These are phyloP conservation scores for Polypterus bichir DNA, from an alignment of 2,113 vertebrate genomes.

Conservation along the genomic window DNA sequence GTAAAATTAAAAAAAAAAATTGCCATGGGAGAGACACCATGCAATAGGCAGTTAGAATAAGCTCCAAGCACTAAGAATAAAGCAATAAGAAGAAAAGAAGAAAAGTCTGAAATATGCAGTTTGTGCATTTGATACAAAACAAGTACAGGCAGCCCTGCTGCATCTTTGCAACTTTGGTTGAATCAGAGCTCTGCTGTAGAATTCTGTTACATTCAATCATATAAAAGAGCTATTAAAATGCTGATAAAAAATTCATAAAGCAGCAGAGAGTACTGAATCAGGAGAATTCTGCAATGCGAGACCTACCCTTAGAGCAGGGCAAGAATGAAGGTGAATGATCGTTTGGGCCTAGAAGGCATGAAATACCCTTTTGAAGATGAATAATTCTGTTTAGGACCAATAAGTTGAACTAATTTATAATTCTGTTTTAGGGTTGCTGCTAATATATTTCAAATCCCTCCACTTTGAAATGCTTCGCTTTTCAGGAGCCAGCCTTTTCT, in stretches of 20 bases:
- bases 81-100: no score
- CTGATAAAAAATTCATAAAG: constrained; percentile 82
- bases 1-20: no score
- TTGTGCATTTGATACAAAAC: no score
- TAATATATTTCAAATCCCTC: constrained; percentile 77
- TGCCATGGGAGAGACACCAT: no score
- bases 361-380: constrained; percentile 86
- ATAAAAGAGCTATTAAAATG: constrained; percentile 77
- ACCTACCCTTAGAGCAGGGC: constrained; percentile 65
- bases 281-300: constrained; percentile 73
- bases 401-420: constrained; percentile 83
- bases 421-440: constrained; percentile 79
- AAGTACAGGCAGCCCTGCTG: no score
- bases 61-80: no score
- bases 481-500: constrained; percentile 65
- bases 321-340: constrained; percentile 76
- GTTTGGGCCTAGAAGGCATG: constrained; percentile 75
- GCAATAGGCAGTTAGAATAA: no score
- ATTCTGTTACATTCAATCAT: constrained; percentile 73
- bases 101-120: no score
- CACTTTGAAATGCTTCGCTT: constrained; percentile 75
- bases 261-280: constrained; percentile 75
- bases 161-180: constrained; percentile 24
- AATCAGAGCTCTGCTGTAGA: constrained; percentile 66
- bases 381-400: constrained; percentile 81